Percentiles rank a stretch among this genome's conserved stretches.
Evolutionary conservation across 53 echinoderm and acorn worm genomes (phyloP).

Genomic region (Holothuria scabra): DNA sequence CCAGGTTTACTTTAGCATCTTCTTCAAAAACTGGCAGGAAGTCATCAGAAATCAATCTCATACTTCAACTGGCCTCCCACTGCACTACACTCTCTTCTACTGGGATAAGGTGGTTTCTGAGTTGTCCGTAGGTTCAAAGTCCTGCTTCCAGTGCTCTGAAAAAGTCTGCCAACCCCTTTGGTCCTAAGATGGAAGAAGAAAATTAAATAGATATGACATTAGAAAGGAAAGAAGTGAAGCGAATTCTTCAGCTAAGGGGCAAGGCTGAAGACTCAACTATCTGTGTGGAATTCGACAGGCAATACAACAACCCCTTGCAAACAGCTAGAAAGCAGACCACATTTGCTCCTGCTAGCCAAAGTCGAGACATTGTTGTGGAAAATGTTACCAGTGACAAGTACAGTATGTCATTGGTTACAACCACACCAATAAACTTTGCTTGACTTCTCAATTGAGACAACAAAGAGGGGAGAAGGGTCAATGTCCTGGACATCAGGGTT

Average conservation of each 20-base stretch:
- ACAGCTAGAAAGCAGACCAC: constrained; percentile 21
- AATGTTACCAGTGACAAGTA: constrained; percentile 4
- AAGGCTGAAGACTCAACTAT: constrained; percentile 17
- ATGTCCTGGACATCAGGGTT: constrained; percentile 20
- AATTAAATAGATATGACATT: constrained; percentile 37
- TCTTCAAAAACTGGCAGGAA: constrained; percentile 1
- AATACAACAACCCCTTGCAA: constrained; percentile 28
- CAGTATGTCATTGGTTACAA: constrained; percentile 27
- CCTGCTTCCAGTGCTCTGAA: neutral
- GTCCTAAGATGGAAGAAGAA: constrained; percentile 26
- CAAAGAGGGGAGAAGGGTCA: neutral
- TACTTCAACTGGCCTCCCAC: constrained; percentile 4
- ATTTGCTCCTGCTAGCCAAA: constrained; percentile 56
- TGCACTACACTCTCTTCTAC: neutral
- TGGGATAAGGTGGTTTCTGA: neutral
- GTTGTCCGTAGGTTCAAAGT: neutral
- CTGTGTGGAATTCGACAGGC: constrained; percentile 41
- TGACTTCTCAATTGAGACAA: neutral
- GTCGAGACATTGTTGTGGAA: constrained; percentile 35
- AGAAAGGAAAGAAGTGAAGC: constrained; percentile 17
- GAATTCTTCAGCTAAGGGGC: constrained; percentile 32
- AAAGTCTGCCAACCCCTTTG: too few relatives aligned
- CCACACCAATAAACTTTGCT: constrained; percentile 51
- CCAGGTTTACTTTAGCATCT: too few relatives aligned
- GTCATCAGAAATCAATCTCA: neutral